Evolutionary conservation across 1,140 invertebrate genomes (phyloP), one percentile per base, ranked within the genome.

Genomic region (Ptiloglossa arizonensis): DNA sequence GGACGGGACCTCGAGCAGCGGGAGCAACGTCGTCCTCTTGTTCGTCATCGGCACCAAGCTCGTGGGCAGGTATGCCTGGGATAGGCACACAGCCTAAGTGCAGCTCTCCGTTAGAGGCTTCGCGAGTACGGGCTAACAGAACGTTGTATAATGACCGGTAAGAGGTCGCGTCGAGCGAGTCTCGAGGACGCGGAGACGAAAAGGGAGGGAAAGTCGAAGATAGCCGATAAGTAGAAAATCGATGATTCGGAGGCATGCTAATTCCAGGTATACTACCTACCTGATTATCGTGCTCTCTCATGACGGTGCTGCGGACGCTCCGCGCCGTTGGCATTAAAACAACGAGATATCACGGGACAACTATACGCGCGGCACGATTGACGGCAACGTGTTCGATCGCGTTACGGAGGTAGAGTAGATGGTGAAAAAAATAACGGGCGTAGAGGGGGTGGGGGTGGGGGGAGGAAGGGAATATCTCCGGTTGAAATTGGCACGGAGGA

Each of bases 181-280:
- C 11, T 9, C 11, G 3, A 0, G 50, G 24, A 27, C 15, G 59
- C 38, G 17, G 41, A 5, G 56, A n/a, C 13, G 32, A 62, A n/a
- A 44, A 24, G 48, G 32, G 29, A 22, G 22, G 50, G 63, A 67
- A 48, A 46, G 54, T 22, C 67, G 68, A 76, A 85, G 84, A 85
- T 85, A 82, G 67, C 83, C 80, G 83, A 85, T 86, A 86, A 86
- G 85, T 86, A 86, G 81, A 86, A 86, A 86, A 86, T 86, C 85
- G 85, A 86, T 86, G 85, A 86, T 86, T 86, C 83, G 81, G 84
- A 86, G 85, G 81, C 84, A 86, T 83, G 85, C 83, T 86, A 86
- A 86, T 86, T 86, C 70, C 81, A 86, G 73, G 83, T 86, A 85
- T 73, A 67, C 56, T 78, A 29, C 56, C 72, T n/a, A 48, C 66